Percentiles rank a stretch among this genome's conserved stretches.
Evolutionary conservation across 2,113 vertebrate genomes (phyloP).

Genomic region (Lycocorax pyrrhopterus): DNA sequence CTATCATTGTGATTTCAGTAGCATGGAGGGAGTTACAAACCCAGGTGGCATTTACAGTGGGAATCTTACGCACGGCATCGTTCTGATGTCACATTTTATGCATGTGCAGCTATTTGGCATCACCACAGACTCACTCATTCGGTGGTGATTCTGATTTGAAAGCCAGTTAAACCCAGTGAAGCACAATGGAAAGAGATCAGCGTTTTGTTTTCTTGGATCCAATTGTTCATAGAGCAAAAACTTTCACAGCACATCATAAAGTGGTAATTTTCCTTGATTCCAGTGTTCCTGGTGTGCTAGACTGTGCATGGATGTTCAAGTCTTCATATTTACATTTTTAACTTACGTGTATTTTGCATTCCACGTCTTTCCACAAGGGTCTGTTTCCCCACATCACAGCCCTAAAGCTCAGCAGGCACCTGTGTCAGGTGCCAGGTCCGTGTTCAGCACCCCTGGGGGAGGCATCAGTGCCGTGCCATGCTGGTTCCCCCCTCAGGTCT

Average conservation of each 20-base stretch:
- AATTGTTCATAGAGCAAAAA: not conserved
- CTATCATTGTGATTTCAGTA: not conserved
- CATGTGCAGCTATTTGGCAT: not conserved
- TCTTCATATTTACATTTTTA: not conserved
- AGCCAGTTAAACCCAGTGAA: not conserved
- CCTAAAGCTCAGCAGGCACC: not conserved
- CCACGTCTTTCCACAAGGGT: not conserved
- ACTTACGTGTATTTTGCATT: rapidly evolving
- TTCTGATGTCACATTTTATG: not conserved
- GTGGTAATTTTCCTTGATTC: not conserved
- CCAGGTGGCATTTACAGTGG: not conserved
- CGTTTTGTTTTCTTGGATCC: not conserved
- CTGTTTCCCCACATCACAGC: not conserved
- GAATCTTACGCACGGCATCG: not conserved
- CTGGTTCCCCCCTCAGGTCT: not conserved
- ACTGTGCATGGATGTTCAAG: not conserved
- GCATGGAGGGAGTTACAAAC: not conserved
- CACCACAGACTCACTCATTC: not conserved
- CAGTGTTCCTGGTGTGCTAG: too few species aligned
- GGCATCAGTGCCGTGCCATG: rapidly evolving
- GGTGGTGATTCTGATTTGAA: not conserved
- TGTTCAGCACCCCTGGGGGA: not conserved
- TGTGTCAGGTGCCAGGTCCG: not conserved
- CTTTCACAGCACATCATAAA: not conserved
- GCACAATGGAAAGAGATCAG: not conserved